Evolutionary conservation across 2,888 invertebrate species (phyloP), one percentile per base, ranked within the genome.

Genomic region (Apeira syringaria): DNA sequence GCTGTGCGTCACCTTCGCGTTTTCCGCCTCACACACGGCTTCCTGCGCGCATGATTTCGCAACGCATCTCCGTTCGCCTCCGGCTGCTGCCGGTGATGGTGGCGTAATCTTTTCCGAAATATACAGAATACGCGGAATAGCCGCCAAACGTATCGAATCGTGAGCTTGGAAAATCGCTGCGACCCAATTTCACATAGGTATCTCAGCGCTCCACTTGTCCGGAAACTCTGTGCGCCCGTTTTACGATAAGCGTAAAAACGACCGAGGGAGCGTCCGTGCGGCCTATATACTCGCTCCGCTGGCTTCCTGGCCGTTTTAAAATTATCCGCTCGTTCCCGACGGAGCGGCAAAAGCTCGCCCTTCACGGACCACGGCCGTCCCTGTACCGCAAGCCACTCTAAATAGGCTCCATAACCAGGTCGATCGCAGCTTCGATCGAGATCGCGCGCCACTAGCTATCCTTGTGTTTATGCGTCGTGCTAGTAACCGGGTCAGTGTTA

Each of bases 401-500:
- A 71, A 72, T 72, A 72, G 71, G 59, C 45, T 63, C 62, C 65
- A 64, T 61, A 67, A 67, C 62, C 72, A 61, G 65, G 66, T 68
- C 67, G 75, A 71, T 70, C 62, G 11, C 33, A 46, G 46, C 49
- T 39, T 46, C 51, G 47, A 50, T 50, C 49, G 46, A 33, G 45
- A 50, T 47, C 50, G 50, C 47, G 50, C 50, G 50, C 53, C 58
- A 62, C 64, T 70, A 61, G 72, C 69, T 74, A 71, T 79, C 77
- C 78, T 83, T 82, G 80, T 83, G 80, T 80, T 80, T 78, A 81
- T 74, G 79, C 79, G 76, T 72, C 69, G 77, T 60, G 61, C 65
- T 62, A 63, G 75, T 82, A 87, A 84, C 83, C 82, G 73, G 88
- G 87, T 87, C 88, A 88, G 87, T 88, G 87, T 85, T 88, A 88